Evolutionary conservation across 2,113 vertebrate species (phyloP).

Genomic region (Solea senegalensis): DNA sequence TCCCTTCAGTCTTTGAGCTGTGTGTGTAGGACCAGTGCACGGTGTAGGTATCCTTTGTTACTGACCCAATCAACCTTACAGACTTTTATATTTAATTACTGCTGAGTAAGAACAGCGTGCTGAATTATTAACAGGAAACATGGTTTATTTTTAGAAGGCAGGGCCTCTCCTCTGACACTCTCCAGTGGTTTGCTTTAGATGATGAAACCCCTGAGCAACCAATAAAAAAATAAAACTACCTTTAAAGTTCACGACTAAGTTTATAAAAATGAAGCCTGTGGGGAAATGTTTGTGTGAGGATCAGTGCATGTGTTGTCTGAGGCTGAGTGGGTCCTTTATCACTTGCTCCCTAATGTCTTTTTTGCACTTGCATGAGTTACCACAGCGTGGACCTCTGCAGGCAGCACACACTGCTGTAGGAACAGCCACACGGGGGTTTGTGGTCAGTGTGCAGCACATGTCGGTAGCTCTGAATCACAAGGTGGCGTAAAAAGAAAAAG

Average conservation of each 20-base stretch:
- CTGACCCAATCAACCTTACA: constrained; percentile 80
- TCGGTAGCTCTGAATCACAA: too few species aligned
- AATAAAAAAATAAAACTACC: constrained; percentile 37
- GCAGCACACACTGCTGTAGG: too few species aligned
- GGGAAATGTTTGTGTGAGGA: constrained; percentile 46
- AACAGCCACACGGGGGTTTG: too few species aligned
- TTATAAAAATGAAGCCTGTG: constrained; percentile 50
- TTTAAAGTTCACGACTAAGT: constrained; percentile 54
- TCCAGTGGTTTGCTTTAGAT: constrained; percentile 63
- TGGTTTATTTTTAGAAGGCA: constrained; percentile 73
- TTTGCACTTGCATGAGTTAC: too few species aligned
- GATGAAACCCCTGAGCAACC: constrained; percentile 81
- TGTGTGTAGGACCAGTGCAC: constrained; percentile 58
- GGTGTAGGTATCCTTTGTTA: constrained; percentile 68
- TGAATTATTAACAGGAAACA: constrained; percentile 80
- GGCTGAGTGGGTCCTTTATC: constrained; percentile 44
- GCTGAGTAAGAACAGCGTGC: constrained; percentile 72
- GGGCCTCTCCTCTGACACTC: constrained; percentile 73
- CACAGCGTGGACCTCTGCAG: too few species aligned
- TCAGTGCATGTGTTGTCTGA: constrained; percentile 34
- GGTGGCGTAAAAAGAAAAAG: too few species aligned
- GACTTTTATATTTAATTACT: constrained; percentile 82
- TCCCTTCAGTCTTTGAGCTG: constrained; percentile 44
- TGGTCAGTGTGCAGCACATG: too few species aligned
- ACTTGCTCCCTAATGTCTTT: constrained; percentile 39